Percentiles rank a stretch among this genome's conserved stretches.
These are phyloP conservation scores for Ichneumon xanthorius DNA, from an alignment of 2,888 invertebrate genomes.

Conservation along the genomic window DNA sequence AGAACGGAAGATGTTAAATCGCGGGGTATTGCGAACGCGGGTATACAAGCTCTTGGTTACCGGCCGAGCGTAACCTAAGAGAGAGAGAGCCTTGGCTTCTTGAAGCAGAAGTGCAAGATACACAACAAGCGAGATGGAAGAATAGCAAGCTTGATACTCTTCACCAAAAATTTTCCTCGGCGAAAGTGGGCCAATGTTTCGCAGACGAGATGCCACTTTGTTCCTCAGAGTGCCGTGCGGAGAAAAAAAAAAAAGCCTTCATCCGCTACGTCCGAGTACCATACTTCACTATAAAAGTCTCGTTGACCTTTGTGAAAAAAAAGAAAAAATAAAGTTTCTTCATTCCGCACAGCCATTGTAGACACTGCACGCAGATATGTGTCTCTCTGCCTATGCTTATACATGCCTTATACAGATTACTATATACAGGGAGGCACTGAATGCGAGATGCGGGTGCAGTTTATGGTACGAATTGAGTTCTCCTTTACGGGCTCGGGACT, in stretches of 20 bases:
- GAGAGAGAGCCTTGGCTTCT: no score
- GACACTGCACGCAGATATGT: slow-evolving; percentile 28
- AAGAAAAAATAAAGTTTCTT: slow-evolving; percentile 22
- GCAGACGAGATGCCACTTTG: slow-evolving; percentile 37
- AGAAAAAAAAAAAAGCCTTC: slow-evolving; percentile 16
- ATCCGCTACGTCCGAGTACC: slow-evolving; percentile 22
- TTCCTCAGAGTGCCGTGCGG: not conserved
- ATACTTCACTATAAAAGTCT: slow-evolving; percentile 45
- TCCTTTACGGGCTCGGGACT: slow-evolving; percentile 68
- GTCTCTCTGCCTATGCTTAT: slow-evolving; percentile 22
- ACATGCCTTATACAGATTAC: not conserved
- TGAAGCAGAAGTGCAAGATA: slow-evolving; percentile 8
- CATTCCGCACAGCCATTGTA: slow-evolving; percentile 17
- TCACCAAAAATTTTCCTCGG: slow-evolving; percentile 26
- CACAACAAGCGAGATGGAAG: not conserved
- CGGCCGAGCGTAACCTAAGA: slow-evolving; percentile 8
- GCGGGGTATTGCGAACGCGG: slow-evolving; percentile 25
- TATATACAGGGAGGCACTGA: slow-evolving; percentile 33
- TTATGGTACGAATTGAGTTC: slow-evolving; percentile 73
- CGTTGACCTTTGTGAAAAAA: slow-evolving; percentile 27
- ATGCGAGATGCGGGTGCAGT: slow-evolving; percentile 60
- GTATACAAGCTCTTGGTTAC: slow-evolving; percentile 17
- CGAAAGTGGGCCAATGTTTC: slow-evolving; percentile 57
- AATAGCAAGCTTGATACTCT: not conserved
- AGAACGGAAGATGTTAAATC: slow-evolving; percentile 1